phyloP scores from a whole-genome alignment of 2,888 invertebrate species.

The Cheiracanthium punctorium region DNA sequence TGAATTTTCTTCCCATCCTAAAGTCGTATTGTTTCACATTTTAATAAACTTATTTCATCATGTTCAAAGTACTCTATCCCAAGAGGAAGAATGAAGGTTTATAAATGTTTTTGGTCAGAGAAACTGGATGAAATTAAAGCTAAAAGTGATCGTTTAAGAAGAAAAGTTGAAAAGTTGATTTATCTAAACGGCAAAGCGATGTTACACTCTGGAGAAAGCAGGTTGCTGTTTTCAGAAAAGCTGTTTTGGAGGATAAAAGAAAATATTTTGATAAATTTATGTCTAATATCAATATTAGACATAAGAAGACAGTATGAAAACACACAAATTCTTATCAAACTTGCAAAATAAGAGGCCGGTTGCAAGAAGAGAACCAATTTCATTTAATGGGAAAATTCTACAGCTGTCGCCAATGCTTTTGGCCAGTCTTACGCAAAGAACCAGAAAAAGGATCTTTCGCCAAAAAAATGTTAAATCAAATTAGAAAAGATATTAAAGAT shows the following conservation, averaged over 20 bases:
- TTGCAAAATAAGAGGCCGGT: constrained; percentile 4
- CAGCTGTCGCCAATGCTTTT: constrained; percentile 12
- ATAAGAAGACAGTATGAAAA: constrained; percentile 3
- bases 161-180: constrained; percentile 1
- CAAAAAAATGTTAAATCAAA: too few species aligned
- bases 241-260: constrained; percentile 12
- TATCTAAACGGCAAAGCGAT: not conserved
- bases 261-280: constrained; percentile 20
- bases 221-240: constrained; percentile 2
- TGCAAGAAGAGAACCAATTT: not conserved
- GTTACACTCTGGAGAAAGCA: constrained; percentile 4
- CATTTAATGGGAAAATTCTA: not conserved
- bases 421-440: not conserved
- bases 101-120: constrained; percentile 17
- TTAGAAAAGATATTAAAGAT: too few species aligned
- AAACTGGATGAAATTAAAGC: not conserved
- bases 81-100: constrained; percentile 6
- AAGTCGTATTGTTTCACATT: too few species aligned
- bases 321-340: constrained; percentile 14
- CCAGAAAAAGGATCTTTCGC: too few species aligned
- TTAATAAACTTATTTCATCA: too few species aligned
- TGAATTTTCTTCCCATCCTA: too few species aligned
- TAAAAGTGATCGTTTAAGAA: not conserved
- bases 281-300: constrained; percentile 13
- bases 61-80: constrained; percentile 12